These are phyloP conservation scores for Neodon shergylaensis DNA, from an alignment of 2,113 vertebrate genomes.

Conservation along the genomic window DNA sequence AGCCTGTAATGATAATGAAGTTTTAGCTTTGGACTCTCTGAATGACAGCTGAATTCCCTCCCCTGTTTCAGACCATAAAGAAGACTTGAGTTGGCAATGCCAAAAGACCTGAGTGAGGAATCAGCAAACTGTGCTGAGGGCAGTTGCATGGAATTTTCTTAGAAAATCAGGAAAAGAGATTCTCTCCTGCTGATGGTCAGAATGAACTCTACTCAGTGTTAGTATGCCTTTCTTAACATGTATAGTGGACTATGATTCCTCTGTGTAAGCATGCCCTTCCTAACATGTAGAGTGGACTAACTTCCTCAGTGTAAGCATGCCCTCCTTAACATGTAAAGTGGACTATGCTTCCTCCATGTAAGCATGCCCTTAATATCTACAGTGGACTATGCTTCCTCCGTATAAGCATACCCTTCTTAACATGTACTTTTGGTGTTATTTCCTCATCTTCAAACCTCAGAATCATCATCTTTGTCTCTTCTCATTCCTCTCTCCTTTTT, in stretches of 20 bases:
- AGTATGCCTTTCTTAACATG: constrained; percentile 57
- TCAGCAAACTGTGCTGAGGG: neutral
- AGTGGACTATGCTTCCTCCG: neutral
- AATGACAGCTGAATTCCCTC: neutral
- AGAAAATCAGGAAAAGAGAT: neutral
- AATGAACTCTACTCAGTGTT: constrained; percentile 35
- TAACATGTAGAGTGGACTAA: neutral
- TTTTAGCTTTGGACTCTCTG: neutral
- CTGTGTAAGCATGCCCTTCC: no score
- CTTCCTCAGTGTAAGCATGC: no score
- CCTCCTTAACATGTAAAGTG: neutral
- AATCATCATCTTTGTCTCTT: neutral
- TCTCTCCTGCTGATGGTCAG: neutral
- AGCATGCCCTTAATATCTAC: no score
- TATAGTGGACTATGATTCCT: no score
- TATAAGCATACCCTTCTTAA: constrained; percentile 54
- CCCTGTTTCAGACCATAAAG: neutral
- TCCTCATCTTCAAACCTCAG: constrained; percentile 65
- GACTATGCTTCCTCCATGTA: neutral
- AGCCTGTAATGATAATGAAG: neutral
- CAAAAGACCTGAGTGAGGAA: neutral
- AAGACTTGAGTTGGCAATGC: neutral
- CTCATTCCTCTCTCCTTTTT: neutral
- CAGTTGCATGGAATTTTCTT: fast-evolving
- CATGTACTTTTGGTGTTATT: constrained; percentile 60